Evolutionary conservation across 2,113 vertebrate genomes (phyloP).

Genomic region (Eonycteris spelaea): DNA sequence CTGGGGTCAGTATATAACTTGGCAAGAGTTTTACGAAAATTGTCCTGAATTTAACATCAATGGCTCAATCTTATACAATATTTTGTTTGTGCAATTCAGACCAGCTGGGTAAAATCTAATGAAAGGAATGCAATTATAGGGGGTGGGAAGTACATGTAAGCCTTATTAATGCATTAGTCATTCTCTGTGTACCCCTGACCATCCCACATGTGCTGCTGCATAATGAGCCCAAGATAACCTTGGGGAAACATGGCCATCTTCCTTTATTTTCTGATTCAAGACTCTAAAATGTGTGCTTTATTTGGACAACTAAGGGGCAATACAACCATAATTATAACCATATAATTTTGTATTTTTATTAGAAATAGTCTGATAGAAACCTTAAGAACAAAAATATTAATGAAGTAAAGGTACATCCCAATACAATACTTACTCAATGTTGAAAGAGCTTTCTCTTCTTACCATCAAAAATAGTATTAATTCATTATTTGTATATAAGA

Average conservation of each 20-base stretch:
- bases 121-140: constrained; percentile 81
- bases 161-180: constrained; percentile 82
- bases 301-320: constrained; percentile 5
- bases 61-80: constrained; percentile 79
- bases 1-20: constrained; percentile 80
- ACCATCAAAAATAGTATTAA: constrained; percentile 6
- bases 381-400: constrained; percentile 33
- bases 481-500: not conserved
- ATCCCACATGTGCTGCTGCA: constrained; percentile 78
- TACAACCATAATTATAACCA: not conserved
- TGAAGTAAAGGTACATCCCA: not conserved
- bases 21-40: constrained; percentile 79
- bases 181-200: constrained; percentile 77
- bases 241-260: constrained; percentile 63
- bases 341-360: constrained; percentile 18
- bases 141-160: constrained; percentile 61
- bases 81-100: constrained; percentile 82
- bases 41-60: constrained; percentile 77
- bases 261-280: constrained; percentile 57
- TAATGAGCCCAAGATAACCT: constrained; percentile 77
- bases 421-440: not conserved
- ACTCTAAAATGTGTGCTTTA: constrained; percentile 44
- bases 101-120: constrained; percentile 85
- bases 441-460: not conserved
- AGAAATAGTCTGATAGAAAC: not conserved